Percentiles rank a stretch among this genome's conserved stretches.
Evolutionary conservation across 2,797 vertebrate species (phyloP).

Genomic region (Linurgus olivaceus): DNA sequence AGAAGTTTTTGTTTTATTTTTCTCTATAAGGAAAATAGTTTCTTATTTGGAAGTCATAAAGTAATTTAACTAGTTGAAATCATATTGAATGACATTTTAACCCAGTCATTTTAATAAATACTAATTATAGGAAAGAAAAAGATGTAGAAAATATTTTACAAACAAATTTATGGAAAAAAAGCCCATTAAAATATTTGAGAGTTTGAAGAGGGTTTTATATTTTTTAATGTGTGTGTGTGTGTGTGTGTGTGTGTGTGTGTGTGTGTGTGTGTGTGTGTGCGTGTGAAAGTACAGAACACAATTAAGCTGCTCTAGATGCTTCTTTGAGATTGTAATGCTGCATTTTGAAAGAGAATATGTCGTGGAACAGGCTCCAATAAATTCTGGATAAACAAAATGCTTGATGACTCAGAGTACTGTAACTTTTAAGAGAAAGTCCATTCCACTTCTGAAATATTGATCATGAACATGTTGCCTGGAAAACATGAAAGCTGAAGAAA

Average conservation of each 20-base stretch:
- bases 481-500: neutral
- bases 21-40: neutral
- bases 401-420: neutral
- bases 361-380: neutral
- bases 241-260: too few relatives aligned
- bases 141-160: neutral
- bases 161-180: neutral
- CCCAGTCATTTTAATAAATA: neutral
- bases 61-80: neutral
- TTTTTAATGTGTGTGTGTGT: neutral
- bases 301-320: neutral
- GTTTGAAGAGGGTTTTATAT: fast-evolving
- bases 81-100: neutral
- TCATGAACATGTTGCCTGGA: neutral
- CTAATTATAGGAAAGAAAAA: neutral
- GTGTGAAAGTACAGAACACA: neutral
- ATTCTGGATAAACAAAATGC: neutral
- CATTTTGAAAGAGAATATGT: neutral
- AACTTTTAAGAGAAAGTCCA: neutral
- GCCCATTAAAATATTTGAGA: neutral
- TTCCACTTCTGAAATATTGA: neutral
- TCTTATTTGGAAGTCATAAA: neutral
- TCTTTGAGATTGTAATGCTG: neutral
- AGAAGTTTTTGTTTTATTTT: neutral
- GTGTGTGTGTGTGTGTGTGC: neutral